Base-by-base conservation (phyloP, 2,888 invertebrate species). In the Horisme vitalbata region DNA sequence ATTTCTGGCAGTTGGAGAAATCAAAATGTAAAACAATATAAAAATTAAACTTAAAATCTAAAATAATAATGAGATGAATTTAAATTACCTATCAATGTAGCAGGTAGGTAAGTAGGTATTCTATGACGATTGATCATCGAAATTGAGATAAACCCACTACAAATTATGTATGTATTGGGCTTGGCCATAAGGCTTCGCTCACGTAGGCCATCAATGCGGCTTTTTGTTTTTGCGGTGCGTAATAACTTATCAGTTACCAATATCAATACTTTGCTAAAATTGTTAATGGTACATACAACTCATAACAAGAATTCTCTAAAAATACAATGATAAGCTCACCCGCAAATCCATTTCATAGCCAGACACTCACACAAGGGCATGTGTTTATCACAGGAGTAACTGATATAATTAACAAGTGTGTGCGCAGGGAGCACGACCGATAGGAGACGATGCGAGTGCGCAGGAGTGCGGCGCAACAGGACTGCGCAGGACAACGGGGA, bases 291-390 rank as follows among this genome's bases (percentile, higher is more conserved):
- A 23, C 30, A 31, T n/a, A n/a, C n/a, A n/a, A n/a, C 28, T 38
- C 13, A 30, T 32, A 28, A 41, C 3, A 20, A 33, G 14, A 8
- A 27, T 18, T 31, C 9, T 21, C 27, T 41, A 49, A 38, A 49
- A 46, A 49, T 46, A 43, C 18, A 28, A 11, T 24, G 41, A 55
- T 43, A 44, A 43, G 33, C 83, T 82, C 57, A 84, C 84, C 79
- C 68, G 71, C 56, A 83, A 66, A 77, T 85, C 77, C 82, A 84
- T 83, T 55, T 71, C 73, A 80, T 79, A 46, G 46, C 57, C 70
- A 65, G 47, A 52, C 75, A 77, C 69, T 65, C 45, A 63, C 70
- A 71, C 63, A 68, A 48, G 37, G 67, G 75, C 72, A 60, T 57
- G n/a, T 39, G 15, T 34, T 49, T 59, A 68, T 62, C 69, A 71